Evolutionary conservation across 2,797 vertebrate species (phyloP), one percentile per base, ranked within the genome.

Genomic region (Ptychadena robeensis): DNA sequence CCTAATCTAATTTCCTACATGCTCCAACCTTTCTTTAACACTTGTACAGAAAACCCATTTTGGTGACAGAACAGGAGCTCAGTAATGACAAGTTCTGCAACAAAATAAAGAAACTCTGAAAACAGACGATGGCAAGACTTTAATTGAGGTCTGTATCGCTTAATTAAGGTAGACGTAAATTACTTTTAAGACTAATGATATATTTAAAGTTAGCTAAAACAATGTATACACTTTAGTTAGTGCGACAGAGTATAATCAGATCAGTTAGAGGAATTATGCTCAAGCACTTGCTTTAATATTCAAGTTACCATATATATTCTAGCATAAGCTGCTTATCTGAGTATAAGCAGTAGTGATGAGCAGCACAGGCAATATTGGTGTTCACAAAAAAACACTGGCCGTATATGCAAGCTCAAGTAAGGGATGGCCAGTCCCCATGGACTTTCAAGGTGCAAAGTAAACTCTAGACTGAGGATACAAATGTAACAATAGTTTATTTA

Each of bases 1-100:
- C 28, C 38, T 65, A 80, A 85, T 80, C 78, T 85, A 85, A 85
- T 85, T 85, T 85, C 65, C 40, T 75, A 65, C 79, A 74, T 85
- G 72, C 78, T 53, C 83, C 72, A 48, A 66, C 69, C 57, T 85
- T 85, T 81, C 77, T 37, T 80, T 75, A 74, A 40, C 34, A 40
- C 72, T 70, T 64, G 72, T 65, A 65, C 66, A 76, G 72, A 85
- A 76, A 81, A 73, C 7, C 78, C 48, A 64, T 69, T 81, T 81
- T 76, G 80, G 67, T 37, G 25, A 57, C 59, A 27, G n/a, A 37
- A 71, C 14, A 53, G 31, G 40, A 78, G 37, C 14, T 34, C 25
- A 63, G n/a, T 53, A 15, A n/a, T 28, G 25, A 71, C 25, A 22
- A 73, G 34, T 73, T 61, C 22, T 73, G 53, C n/a, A 35, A 25